Evolutionary conservation across 2,888 invertebrate genomes (phyloP), one percentile per base, ranked within the genome.

Genomic region (Habrosyne pyritoides): DNA sequence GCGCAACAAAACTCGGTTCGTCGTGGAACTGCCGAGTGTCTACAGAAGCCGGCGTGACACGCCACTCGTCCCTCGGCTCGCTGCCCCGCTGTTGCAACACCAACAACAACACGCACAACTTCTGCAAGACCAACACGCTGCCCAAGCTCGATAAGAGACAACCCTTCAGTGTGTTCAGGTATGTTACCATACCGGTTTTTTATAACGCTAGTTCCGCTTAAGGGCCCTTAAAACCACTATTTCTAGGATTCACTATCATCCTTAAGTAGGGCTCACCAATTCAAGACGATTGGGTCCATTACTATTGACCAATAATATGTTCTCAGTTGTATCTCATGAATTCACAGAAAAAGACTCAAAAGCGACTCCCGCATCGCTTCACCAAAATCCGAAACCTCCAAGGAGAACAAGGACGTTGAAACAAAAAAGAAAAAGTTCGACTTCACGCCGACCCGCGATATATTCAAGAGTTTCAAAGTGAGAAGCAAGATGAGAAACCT

Each of bases 371-470:
- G 91, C 61, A 63, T 86, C 57, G 69, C 74, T 22, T 84, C 87
- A 0, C 84, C 87, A 0, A 91, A 91, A 71, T 85, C 86, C 0
- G 89, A 91, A 54, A 75, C 77, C 0, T 63, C 83, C n/a, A 89
- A 89, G 58, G 91, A 86, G 42, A 81, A 83, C 65, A 84, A 83
- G 59, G 86, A 88, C 64, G 81, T 85, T 4, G 89, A 89, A 33
- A 84, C 88, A 0, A 91, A 92, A 59, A 93, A 93, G 78, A 93
- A 93, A 68, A 85, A 85, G 48, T 93, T 93, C 74, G 93, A 93
- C 76, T 90, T 93, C 79, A 82, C 93, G 0, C 92, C 93, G 1
- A 83, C 91, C 0, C 78, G 87, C 0, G 90, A 92, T 64, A 87
- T 93, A 33, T 91, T 93, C 79, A 90, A 86, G 63, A 93, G 87